phyloP scores from a whole-genome alignment of 2,797 vertebrate genomes.

The Eurystomus glaucurus region DNA sequence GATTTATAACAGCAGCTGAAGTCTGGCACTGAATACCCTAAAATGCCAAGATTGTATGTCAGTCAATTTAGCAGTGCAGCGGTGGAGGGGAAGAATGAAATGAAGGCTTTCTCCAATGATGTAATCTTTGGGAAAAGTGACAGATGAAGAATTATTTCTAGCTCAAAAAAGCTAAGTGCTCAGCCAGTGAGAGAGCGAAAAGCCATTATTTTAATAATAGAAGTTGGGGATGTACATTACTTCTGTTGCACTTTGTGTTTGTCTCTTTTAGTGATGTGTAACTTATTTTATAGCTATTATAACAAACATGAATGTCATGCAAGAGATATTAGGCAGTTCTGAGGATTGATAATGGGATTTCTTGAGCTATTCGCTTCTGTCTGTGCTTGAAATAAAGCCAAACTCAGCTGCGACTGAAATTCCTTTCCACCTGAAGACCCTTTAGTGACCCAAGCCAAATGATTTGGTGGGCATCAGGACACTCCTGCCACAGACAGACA shows the following conservation, averaged over 20 bases:
- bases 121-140: background rate
- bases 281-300: slow-evolving; percentile 6
- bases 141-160: slow-evolving; percentile 48
- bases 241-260: slow-evolving; percentile 32
- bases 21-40: slow-evolving; percentile 38
- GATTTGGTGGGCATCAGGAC: background rate
- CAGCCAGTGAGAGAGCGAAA: background rate
- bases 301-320: background rate
- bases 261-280: slow-evolving; percentile 22
- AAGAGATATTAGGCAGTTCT: background rate
- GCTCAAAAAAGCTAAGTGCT: slow-evolving; percentile 16
- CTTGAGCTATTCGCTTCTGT: background rate
- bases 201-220: slow-evolving; percentile 54
- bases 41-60: slow-evolving; percentile 49
- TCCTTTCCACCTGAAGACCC: background rate
- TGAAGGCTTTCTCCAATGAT: background rate
- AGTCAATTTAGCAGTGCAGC: slow-evolving; percentile 53
- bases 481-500: background rate
- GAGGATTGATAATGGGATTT: background rate
- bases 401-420: background rate
- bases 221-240: background rate
- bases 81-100: background rate
- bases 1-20: slow-evolving; percentile 69
- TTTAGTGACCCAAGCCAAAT: rapidly evolving
- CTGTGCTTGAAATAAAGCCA: background rate